Evolutionary conservation across 2,888 invertebrate genomes (phyloP).

Genomic region (Linyphia triangularis): DNA sequence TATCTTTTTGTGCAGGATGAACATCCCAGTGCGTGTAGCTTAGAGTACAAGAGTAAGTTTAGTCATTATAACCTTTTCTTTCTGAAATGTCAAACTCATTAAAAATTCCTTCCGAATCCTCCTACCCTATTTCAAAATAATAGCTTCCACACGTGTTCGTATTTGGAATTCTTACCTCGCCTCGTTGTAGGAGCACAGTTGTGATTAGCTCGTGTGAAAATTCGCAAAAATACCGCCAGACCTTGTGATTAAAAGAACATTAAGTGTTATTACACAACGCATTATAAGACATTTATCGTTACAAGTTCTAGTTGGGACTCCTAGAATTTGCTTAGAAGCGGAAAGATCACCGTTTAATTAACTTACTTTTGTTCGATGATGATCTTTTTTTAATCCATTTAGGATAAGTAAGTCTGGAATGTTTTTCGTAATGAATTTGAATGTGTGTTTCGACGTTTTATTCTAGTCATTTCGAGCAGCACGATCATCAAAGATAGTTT

Average conservation of each 20-base stretch:
- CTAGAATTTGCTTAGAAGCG: not conserved
- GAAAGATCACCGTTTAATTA: slow-evolving; percentile 16
- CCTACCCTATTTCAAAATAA: slow-evolving; percentile 61
- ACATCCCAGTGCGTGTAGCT: slow-evolving; percentile 28
- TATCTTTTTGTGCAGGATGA: not conserved
- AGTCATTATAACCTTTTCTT: slow-evolving; percentile 21
- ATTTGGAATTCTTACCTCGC: slow-evolving; percentile 52
- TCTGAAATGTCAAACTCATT: slow-evolving; percentile 34
- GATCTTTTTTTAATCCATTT: not conserved
- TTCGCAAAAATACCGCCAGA: slow-evolving; percentile 21
- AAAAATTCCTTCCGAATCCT: slow-evolving; percentile 51
- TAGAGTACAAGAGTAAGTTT: not conserved
- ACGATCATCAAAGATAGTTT: not conserved
- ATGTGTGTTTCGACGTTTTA: not conserved
- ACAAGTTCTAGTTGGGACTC: not conserved
- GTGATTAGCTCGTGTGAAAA: slow-evolving; percentile 55
- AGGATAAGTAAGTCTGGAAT: not conserved
- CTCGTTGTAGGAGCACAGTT: not conserved
- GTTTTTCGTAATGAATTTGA: not conserved
- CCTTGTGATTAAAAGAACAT: slow-evolving; percentile 62
- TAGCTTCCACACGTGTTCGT: slow-evolving; percentile 10
- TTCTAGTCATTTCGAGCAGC: no score
- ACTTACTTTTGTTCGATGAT: not conserved
- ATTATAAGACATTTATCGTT: slow-evolving; percentile 41
- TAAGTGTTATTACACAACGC: slow-evolving; percentile 60